Conservation (phyloP, 1,140 invertebrate species). For the Drosophila nikananu region DNA sequence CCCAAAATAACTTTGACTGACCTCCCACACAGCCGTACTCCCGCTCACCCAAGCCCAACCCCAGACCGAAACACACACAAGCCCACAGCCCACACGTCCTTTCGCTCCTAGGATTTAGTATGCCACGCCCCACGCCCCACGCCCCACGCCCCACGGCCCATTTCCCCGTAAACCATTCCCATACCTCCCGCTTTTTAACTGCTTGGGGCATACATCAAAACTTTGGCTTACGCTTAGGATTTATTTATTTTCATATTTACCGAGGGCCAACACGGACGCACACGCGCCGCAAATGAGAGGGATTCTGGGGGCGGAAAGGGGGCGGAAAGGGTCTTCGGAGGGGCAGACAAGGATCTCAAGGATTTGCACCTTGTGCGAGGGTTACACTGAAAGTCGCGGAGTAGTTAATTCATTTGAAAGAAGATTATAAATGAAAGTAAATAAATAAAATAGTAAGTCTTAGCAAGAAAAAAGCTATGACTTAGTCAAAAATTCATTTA, state of each 20-base stretch:
- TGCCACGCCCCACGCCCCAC: constrained; percentile 31
- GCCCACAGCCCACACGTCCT: constrained; percentile 39
- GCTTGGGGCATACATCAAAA: constrained; percentile 83
- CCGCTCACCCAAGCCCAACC: constrained; percentile 2
- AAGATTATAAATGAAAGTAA: neutral
- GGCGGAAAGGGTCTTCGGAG: neutral
- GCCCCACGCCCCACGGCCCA: constrained; percentile 32
- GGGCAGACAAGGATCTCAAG: constrained; percentile 78
- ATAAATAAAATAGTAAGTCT: neutral
- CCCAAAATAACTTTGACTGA: constrained; percentile 83
- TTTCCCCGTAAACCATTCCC: constrained; percentile 43
- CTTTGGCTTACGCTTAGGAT: constrained; percentile 83
- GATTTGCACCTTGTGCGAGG: constrained; percentile 69
- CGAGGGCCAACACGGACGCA: constrained; percentile 57
- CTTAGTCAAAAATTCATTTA: too few relatives aligned
- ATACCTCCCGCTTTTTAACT: constrained; percentile 72
- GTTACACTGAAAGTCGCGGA: neutral
- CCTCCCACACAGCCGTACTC: constrained; percentile 33
- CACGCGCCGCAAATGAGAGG: constrained; percentile 60
- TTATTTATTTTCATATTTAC: constrained; percentile 84
- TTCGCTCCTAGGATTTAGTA: constrained; percentile 75
- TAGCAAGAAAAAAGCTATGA: too few relatives aligned
- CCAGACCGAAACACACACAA: constrained; percentile 28
- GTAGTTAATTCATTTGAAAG: neutral
- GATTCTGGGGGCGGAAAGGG: neutral